Conservation (phyloP, 2,113 vertebrate species). For the Acrocephalus kingi region DNA sequence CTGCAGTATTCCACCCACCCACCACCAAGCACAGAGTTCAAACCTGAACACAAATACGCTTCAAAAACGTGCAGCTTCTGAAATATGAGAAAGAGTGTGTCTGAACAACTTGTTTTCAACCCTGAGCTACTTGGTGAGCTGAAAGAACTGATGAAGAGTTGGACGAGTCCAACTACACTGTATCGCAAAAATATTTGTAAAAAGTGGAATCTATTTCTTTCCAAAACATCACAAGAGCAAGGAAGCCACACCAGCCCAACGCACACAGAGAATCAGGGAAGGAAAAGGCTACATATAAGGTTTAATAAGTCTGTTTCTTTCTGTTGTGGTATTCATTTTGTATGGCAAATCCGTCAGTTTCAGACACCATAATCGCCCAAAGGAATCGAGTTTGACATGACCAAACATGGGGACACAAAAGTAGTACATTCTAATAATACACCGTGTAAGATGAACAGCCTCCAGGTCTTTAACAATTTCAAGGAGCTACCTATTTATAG, state of each 20-base stretch:
- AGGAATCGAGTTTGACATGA: not conserved
- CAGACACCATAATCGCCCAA: not conserved
- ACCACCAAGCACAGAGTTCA: conserved; percentile 64
- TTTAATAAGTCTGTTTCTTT: not conserved
- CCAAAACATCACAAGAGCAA: not conserved
- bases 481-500: not conserved
- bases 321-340: not conserved
- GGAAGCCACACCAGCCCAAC: not conserved
- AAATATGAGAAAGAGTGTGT: not conserved
- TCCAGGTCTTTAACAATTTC: not conserved
- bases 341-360: not conserved
- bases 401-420: not conserved
- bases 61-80: conserved; percentile 19
- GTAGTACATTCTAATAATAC: not conserved
- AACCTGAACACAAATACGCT: not conserved
- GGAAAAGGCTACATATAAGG: not conserved
- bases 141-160: not conserved
- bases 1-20: conserved; percentile 63
- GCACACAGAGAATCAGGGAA: not conserved
- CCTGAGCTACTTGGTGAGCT: not conserved
- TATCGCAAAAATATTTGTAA: not conserved
- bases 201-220: not conserved
- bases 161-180: not conserved
- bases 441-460: not conserved
- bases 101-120: conserved; percentile 22